Conservation (phyloP, 1,140 invertebrate species). For the Papilio glaucus region DNA sequence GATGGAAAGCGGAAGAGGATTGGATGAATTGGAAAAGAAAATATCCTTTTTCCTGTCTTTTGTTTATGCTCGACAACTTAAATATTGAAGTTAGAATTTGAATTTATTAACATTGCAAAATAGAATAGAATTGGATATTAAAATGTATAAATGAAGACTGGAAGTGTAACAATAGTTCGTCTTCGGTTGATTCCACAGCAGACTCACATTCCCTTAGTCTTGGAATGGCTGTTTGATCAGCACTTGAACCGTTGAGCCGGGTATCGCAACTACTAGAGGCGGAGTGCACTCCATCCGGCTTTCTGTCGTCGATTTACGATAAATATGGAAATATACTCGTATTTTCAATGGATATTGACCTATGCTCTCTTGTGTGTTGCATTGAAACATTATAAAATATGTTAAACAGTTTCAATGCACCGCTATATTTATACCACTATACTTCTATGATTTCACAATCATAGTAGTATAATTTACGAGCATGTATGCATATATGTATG, state of each 20-base stretch:
- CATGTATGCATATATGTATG: no score
- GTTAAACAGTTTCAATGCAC: no score
- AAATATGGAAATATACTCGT: not conserved
- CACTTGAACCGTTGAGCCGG: not conserved
- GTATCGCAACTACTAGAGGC: not conserved
- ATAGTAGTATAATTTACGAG: no score
- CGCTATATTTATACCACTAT: no score
- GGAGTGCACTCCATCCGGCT: not conserved
- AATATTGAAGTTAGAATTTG: no score
- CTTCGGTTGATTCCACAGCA: not conserved
- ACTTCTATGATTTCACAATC: no score
- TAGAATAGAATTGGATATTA: not conserved
- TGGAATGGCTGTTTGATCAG: conserved; percentile 1
- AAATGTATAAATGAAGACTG: not conserved
- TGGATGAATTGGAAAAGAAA: no score
- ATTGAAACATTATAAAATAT: not conserved
- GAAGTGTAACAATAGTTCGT: not conserved
- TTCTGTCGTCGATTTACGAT: not conserved
- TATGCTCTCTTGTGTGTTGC: not conserved
- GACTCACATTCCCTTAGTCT: not conserved
- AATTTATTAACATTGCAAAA: no score
- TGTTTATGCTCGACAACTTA: no score
- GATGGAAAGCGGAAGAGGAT: no score
- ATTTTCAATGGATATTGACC: no score
- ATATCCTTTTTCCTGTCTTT: no score